Conservation (phyloP, 2,113 vertebrate species). For the Turdus rufiventris region DNA sequence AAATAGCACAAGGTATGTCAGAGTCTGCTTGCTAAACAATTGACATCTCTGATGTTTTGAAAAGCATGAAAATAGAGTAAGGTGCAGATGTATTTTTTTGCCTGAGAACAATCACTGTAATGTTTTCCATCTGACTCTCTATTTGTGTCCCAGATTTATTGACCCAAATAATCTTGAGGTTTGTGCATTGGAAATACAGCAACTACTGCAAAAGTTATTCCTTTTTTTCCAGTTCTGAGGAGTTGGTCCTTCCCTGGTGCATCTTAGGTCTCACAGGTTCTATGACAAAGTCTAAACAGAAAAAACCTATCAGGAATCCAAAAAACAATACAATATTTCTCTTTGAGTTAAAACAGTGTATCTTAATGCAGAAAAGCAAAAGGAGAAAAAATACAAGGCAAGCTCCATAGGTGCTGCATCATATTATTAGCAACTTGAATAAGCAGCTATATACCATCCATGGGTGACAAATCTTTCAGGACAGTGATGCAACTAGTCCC, state of each 20-base stretch:
- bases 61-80: not conserved
- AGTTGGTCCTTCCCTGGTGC: not conserved
- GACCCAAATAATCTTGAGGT: not conserved
- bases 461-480: not conserved
- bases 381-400: not conserved
- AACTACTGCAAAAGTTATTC: not conserved
- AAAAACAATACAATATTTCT: not conserved
- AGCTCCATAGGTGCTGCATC: not conserved
- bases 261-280: not conserved
- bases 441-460: not conserved
- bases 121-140: not conserved
- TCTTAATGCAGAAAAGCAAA: not conserved
- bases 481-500: not conserved
- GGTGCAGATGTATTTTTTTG: not conserved
- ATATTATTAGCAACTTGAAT: not conserved
- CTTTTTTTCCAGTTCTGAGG: not conserved
- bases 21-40: not conserved
- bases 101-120: not conserved
- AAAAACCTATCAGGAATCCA: not conserved
- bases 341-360: not conserved
- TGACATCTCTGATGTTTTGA: not conserved
- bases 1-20: not conserved
- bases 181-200: not conserved
- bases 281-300: not conserved
- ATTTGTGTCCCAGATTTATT: not conserved